Conservation (phyloP, 2,113 vertebrate species). For the Symphodus melops region DNA sequence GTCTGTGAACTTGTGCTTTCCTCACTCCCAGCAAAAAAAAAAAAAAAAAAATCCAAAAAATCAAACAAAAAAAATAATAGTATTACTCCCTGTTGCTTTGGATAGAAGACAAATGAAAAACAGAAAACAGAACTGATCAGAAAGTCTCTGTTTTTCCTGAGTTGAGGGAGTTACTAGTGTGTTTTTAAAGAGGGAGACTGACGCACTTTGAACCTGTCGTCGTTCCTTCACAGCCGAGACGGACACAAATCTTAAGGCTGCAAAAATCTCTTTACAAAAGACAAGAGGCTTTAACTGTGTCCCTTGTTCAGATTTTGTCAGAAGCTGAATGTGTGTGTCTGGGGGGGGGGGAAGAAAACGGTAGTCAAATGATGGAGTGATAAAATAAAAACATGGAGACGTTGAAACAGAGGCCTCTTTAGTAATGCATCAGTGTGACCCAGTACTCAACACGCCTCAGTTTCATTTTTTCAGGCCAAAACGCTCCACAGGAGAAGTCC, state of each 20-base stretch:
- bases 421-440: conserved; percentile 4
- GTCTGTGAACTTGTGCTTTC: conserved; percentile 84
- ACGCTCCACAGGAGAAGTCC: conserved; percentile 28
- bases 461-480: conserved; percentile 35
- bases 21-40: conserved; percentile 61
- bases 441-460: background rate
- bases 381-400: background rate
- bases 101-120: conserved; percentile 52
- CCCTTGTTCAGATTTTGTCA: conserved; percentile 15
- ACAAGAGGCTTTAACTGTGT: background rate
- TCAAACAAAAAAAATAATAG: conserved; percentile 14
- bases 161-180: conserved; percentile 51
- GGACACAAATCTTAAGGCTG: background rate
- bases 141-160: conserved; percentile 70
- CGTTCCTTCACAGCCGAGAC: conserved; percentile 19
- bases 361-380: background rate
- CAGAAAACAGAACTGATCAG: conserved; percentile 58
- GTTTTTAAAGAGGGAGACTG: conserved; percentile 37
- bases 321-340: background rate
- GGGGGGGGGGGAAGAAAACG: background rate
- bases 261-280: background rate
- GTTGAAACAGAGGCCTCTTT: background rate
- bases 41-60: too few species aligned
- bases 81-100: conserved; percentile 66
- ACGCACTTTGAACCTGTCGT: conserved; percentile 20